A percentile compares a stretch with the other conserved stretches of the same genome.
phyloP scores from a whole-genome alignment of 2,113 vertebrate genomes.

The Chamaetylas fuelleborni region DNA sequence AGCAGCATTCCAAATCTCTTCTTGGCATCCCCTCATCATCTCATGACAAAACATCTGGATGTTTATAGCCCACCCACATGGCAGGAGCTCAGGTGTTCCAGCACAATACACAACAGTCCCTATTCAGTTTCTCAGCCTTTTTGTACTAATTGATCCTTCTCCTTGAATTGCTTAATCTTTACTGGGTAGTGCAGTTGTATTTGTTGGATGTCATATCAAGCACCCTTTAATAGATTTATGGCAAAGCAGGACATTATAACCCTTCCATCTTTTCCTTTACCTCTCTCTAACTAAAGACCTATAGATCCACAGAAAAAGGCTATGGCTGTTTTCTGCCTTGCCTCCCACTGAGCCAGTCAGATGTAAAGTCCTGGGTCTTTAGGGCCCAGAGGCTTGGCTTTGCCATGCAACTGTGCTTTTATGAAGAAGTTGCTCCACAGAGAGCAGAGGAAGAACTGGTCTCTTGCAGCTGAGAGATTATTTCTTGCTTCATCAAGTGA shows the following conservation, averaged over 20 bases:
- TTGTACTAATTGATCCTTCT: not conserved
- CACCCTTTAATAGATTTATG: not conserved
- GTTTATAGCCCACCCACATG: not conserved
- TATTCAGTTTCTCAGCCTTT: not conserved
- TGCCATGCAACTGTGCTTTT: not conserved
- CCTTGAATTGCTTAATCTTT: not conserved
- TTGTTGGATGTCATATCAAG: not conserved
- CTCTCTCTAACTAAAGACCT: not conserved
- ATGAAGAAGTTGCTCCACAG: not conserved
- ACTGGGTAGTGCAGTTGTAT: not conserved
- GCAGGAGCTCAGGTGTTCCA: not conserved
- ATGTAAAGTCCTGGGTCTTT: not conserved
- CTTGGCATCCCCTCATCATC: not conserved
- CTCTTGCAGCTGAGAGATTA: not conserved
- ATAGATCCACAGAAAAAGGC: not conserved
- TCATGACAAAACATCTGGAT: not conserved
- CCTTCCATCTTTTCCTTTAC: not conserved
- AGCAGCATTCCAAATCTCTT: not conserved
- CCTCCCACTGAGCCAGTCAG: not conserved
- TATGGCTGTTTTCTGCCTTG: not conserved
- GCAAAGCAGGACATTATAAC: not conserved
- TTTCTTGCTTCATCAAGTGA: not conserved
- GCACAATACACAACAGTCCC: not conserved
- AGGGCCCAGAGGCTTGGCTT: not conserved
- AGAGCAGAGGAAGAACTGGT: not conserved